A percentile compares a stretch with the other conserved stretches of the same genome.
phyloP scores from a whole-genome alignment of 2,797 vertebrate species.

The Gila robusta region DNA sequence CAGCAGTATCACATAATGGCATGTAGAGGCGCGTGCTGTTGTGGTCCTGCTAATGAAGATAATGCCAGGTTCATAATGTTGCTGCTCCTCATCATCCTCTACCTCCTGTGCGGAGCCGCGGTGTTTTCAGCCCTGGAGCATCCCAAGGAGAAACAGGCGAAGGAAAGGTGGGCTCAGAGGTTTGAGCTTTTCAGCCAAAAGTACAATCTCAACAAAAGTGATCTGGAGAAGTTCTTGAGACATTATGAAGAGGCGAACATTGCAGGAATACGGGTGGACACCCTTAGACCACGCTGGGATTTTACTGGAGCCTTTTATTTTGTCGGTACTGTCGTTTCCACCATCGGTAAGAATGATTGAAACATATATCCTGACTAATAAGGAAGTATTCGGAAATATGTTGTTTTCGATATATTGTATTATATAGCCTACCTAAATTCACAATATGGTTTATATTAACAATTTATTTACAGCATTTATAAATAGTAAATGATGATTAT shows the following conservation, averaged over 20 bases:
- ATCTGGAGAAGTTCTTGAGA: slow-evolving; percentile 81
- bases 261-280: slow-evolving; percentile 82
- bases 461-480: too few species aligned
- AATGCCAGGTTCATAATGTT: slow-evolving; percentile 86
- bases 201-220: slow-evolving; percentile 81
- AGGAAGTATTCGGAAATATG: neutral
- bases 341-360: slow-evolving; percentile 80
- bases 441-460: neutral
- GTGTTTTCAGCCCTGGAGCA: slow-evolving; percentile 88
- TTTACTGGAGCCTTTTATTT: slow-evolving; percentile 88
- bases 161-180: slow-evolving; percentile 82
- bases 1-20: slow-evolving; percentile 75
- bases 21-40: slow-evolving; percentile 74
- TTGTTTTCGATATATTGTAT: neutral
- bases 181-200: slow-evolving; percentile 82
- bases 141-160: slow-evolving; percentile 81
- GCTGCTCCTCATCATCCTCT: slow-evolving; percentile 80
- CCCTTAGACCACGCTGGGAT: slow-evolving; percentile 84
- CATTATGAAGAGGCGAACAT: slow-evolving; percentile 82
- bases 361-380: neutral
- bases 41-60: slow-evolving; percentile 81
- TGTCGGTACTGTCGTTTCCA: slow-evolving; percentile 88
- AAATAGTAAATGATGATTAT: too few species aligned
- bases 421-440: neutral
- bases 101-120: slow-evolving; percentile 86